A percentile compares a stretch with the other conserved stretches of the same genome.
Conservation (phyloP, 1,140 invertebrate genomes). For the Parasteatoda tepidariorum region DNA sequence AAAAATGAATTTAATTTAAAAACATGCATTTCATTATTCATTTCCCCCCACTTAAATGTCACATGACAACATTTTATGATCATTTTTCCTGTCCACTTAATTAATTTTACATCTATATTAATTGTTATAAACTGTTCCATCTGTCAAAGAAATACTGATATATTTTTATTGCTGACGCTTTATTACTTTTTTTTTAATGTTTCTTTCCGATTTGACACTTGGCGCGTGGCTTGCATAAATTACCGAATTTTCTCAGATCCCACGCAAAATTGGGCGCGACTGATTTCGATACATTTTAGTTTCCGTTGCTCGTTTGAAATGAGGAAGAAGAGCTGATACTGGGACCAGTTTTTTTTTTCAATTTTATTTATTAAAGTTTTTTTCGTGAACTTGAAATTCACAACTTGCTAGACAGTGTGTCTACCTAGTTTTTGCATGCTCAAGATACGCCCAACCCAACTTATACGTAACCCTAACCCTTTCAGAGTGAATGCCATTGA, state of each 20-base stretch:
- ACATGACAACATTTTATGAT: too few relatives aligned
- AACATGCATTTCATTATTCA: too few relatives aligned
- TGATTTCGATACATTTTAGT: constrained; percentile 21
- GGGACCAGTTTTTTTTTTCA: neutral
- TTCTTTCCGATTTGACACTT: neutral
- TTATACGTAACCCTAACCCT: too few relatives aligned
- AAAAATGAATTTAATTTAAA: too few relatives aligned
- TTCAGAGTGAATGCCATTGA: too few relatives aligned
- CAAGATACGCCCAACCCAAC: too few relatives aligned
- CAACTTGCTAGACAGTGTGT: neutral
- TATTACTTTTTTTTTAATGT: neutral
- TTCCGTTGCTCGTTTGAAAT: constrained; percentile 9
- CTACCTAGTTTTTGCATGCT: neutral
- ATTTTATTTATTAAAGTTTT: neutral
- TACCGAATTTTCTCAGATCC: constrained; percentile 33
- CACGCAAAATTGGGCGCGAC: constrained; percentile 19
- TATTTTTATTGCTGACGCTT: too few relatives aligned
- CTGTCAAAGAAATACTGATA: too few relatives aligned
- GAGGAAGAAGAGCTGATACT: neutral
- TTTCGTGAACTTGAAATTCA: neutral
- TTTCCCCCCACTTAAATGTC: too few relatives aligned
- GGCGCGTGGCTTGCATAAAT: constrained; percentile 41
- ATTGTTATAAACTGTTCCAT: too few relatives aligned
- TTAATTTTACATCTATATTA: too few relatives aligned
- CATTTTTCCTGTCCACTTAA: too few relatives aligned